phyloP scores from a whole-genome alignment of 2,113 vertebrate species.

The Tretioscincus oriximinensis region DNA sequence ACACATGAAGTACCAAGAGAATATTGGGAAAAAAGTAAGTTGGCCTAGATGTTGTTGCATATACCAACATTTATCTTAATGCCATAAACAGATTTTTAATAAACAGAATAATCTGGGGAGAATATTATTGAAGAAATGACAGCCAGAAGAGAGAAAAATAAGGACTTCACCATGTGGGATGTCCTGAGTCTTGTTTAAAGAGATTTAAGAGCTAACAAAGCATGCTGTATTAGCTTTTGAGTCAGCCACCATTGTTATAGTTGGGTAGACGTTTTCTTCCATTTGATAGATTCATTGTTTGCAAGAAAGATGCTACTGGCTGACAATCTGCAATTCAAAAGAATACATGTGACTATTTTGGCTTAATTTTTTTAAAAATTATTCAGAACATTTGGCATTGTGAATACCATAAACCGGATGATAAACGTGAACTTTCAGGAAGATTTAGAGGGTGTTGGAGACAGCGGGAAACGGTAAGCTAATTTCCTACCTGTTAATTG shows the following conservation, averaged over 20 bases:
- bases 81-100: background rate
- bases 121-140: background rate
- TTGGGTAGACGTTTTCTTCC: background rate
- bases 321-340: conserved; percentile 1
- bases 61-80: background rate
- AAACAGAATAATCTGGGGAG: background rate
- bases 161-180: background rate
- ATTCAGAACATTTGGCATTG: background rate
- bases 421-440: background rate
- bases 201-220: background rate
- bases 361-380: background rate
- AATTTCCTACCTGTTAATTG: conserved; percentile 14
- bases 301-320: conserved; percentile 9
- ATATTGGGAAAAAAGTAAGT: background rate
- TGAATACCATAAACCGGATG: background rate
- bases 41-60: background rate
- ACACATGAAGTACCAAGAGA: background rate
- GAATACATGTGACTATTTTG: accelerated
- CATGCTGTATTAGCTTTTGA: background rate
- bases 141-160: conserved; percentile 1
- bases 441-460: background rate
- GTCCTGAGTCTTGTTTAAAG: background rate
- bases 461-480: conserved; percentile 58
- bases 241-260: background rate
- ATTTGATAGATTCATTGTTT: accelerated